Conservation (phyloP, 2,113 vertebrate species). For the Chelonoidis abingdonii region DNA sequence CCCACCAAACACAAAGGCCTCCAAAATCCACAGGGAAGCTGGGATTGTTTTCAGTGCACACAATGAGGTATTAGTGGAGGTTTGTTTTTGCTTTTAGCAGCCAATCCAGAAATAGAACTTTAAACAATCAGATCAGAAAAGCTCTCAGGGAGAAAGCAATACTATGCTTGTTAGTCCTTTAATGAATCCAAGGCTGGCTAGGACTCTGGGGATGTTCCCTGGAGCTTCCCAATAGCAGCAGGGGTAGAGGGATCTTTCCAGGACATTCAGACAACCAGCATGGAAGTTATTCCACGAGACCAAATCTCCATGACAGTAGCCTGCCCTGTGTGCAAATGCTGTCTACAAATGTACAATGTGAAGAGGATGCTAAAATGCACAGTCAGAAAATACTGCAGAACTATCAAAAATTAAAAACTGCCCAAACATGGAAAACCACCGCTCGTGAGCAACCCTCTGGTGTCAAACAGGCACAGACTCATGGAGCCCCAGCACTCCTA, state of each 20-base stretch:
- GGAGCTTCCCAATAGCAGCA: not conserved
- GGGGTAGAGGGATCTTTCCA: fast-evolving
- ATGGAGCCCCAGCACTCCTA: not conserved
- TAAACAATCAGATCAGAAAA: conserved; percentile 51
- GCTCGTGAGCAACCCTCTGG: not conserved
- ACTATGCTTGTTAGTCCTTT: conserved; percentile 17
- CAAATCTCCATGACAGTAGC: not conserved
- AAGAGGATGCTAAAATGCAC: not conserved
- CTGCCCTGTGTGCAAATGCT: not conserved
- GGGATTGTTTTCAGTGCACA: conserved; percentile 1
- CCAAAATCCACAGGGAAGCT: conserved; percentile 12
- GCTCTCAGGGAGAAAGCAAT: conserved; percentile 15
- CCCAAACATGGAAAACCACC: not conserved
- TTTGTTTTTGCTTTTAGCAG: conserved; percentile 55
- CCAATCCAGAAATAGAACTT: conserved; percentile 41
- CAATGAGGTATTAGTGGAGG: conserved; percentile 44
- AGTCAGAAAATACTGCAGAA: not conserved
- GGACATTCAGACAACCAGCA: not conserved
- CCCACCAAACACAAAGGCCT: conserved; percentile 68
- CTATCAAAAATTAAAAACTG: not conserved
- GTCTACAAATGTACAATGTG: not conserved
- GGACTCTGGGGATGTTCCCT: not conserved
- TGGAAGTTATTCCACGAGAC: not conserved
- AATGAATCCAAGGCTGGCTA: not conserved
- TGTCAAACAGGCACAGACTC: not conserved